These are phyloP conservation scores for Phalacrocorax aristotelis DNA, from an alignment of 2,113 vertebrate species.

Conservation along the genomic window DNA sequence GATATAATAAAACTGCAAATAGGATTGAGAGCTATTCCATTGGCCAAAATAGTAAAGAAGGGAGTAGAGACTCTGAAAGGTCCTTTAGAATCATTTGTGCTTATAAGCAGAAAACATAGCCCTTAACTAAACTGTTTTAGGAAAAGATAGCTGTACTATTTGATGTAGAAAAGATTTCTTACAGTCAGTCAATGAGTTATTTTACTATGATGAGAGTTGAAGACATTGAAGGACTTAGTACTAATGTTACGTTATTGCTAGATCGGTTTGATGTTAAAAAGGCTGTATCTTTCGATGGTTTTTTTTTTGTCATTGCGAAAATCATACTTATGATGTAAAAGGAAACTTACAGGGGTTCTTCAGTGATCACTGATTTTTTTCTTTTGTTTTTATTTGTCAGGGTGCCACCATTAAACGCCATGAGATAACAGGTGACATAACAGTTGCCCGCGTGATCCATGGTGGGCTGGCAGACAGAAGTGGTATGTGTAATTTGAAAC, in stretches of 20 bases:
- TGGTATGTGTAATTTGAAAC: constrained; percentile 75
- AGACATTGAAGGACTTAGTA: not conserved
- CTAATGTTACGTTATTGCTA: not conserved
- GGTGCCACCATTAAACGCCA: constrained; percentile 96
- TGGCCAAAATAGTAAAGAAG: not conserved
- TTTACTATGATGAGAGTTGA: not conserved
- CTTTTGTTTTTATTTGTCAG: constrained; percentile 67
- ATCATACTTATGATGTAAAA: not conserved
- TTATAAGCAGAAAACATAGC: not conserved
- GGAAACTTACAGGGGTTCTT: not conserved
- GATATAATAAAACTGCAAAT: not conserved
- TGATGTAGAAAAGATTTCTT: not conserved
- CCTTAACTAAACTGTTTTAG: not conserved
- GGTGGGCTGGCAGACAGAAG: constrained; percentile 93
- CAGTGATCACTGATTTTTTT: not conserved
- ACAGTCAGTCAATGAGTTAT: not conserved
- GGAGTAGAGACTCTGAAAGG: not conserved
- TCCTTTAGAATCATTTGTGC: not conserved
- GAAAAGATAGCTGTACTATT: not conserved
- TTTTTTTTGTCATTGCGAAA: not conserved
- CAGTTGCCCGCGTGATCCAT: constrained; percentile 91
- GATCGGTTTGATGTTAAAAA: not conserved
- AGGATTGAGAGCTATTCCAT: not conserved
- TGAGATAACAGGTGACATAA: constrained; percentile 89
- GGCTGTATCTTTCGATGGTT: not conserved